These are phyloP conservation scores for Sebastes matsubarae DNA, from an alignment of 2,797 vertebrate species.

Conservation along the genomic window DNA sequence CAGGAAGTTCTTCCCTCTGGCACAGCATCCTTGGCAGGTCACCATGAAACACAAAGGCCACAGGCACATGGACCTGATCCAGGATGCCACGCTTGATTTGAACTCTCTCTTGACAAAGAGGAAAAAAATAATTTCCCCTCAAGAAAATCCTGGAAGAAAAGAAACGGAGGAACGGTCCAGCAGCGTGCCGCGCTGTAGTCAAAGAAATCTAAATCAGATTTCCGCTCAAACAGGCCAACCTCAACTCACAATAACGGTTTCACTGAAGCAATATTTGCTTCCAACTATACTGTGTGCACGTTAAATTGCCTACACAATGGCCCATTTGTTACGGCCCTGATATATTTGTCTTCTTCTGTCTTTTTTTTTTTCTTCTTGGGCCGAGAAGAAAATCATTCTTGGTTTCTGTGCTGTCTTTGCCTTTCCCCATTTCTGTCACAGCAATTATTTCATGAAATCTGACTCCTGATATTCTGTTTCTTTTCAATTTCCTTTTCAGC, in stretches of 20 bases:
- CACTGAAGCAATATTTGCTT: slow-evolving; percentile 66
- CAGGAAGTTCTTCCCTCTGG: slow-evolving; percentile 48
- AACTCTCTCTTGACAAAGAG: slow-evolving; percentile 48
- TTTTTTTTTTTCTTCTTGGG: slow-evolving; percentile 63
- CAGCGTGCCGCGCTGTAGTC: slow-evolving; percentile 34
- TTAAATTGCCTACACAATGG: slow-evolving; percentile 78
- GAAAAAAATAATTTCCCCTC: slow-evolving; percentile 36
- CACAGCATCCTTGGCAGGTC: slow-evolving; percentile 60
- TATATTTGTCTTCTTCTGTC: slow-evolving; percentile 83
- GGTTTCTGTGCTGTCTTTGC: slow-evolving; percentile 83
- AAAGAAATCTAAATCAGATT: slow-evolving; percentile 50
- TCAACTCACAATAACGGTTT: slow-evolving; percentile 50
- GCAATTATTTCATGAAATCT: slow-evolving; percentile 91
- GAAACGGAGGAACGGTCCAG: slow-evolving; percentile 18
- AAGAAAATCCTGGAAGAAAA: slow-evolving; percentile 50
- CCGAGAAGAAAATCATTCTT: slow-evolving; percentile 82
- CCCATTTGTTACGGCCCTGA: slow-evolving; percentile 83
- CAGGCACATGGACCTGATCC: slow-evolving; percentile 60
- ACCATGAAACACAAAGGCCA: slow-evolving; percentile 64
- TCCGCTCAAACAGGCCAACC: slow-evolving; percentile 30
- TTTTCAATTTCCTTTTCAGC: slow-evolving; percentile 91
- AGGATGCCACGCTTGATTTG: slow-evolving; percentile 60
- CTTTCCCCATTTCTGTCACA: slow-evolving; percentile 85
- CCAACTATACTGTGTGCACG: slow-evolving; percentile 45
- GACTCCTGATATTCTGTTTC: slow-evolving; percentile 88